These are phyloP conservation scores for Eptesicus fuscus DNA, from an alignment of 2,113 vertebrate species.

Conservation along the genomic window DNA sequence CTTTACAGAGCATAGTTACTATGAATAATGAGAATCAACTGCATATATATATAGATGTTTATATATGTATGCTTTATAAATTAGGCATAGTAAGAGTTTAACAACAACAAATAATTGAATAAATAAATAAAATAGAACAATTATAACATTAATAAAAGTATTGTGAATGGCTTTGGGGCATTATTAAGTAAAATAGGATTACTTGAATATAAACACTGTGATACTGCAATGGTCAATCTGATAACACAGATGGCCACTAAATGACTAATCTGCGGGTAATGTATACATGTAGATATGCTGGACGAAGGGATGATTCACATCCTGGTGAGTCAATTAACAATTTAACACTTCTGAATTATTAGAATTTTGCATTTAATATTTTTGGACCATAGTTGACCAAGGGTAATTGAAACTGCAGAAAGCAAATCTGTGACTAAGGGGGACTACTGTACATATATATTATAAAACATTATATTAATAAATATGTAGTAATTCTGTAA, in stretches of 20 bases:
- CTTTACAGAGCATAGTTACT: neutral
- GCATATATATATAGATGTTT: neutral
- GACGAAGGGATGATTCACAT: neutral
- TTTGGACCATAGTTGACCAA: neutral
- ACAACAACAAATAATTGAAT: neutral
- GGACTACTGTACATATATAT: neutral
- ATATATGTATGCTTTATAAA: neutral
- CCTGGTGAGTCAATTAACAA: fast-evolving
- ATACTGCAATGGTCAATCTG: neutral
- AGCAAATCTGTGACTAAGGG: neutral
- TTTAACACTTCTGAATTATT: neutral
- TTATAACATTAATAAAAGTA: neutral
- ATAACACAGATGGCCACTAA: neutral
- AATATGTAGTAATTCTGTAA: neutral
- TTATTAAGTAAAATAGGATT: neutral
- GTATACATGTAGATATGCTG: too few relatives aligned
- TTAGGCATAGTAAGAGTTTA: neutral
- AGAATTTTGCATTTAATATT: neutral
- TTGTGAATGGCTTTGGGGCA: neutral
- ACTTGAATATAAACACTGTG: neutral
- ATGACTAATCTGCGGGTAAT: too few relatives aligned
- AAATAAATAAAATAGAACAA: neutral
- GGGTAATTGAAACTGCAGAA: neutral
- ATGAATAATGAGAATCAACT: neutral
- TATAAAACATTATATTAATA: neutral